phyloP scores from a whole-genome alignment of 2,113 vertebrate genomes.

The Tyto alba region DNA sequence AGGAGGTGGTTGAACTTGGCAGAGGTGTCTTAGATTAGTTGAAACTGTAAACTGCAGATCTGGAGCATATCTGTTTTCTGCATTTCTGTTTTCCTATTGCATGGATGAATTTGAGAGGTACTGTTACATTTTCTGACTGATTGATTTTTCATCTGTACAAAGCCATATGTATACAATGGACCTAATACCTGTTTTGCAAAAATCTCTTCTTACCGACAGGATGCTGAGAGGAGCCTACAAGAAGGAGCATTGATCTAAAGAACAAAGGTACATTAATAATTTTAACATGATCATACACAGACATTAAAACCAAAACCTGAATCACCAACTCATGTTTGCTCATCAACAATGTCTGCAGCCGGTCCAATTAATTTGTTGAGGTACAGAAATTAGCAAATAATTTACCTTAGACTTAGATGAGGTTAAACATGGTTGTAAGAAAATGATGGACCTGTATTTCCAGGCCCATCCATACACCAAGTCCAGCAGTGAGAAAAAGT shows the following conservation, averaged over 20 bases:
- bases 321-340: background rate
- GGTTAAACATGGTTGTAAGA: background rate
- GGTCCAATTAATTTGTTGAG: background rate
- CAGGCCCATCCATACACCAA: background rate
- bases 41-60: background rate
- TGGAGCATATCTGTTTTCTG: background rate
- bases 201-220: background rate
- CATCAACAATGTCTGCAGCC: background rate
- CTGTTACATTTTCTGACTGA: background rate
- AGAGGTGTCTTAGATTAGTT: background rate
- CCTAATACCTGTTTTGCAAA: background rate
- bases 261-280: background rate
- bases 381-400: background rate
- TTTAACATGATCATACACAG: background rate
- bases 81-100: background rate
- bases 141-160: background rate
- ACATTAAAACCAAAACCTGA: background rate
- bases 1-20: background rate
- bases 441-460: background rate
- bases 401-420: background rate
- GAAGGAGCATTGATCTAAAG: background rate
- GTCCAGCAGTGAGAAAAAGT: background rate
- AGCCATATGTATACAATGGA: background rate
- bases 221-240: background rate
- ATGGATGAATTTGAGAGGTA: background rate